Evolutionary conservation across 2,888 invertebrate genomes (phyloP).

Genomic region (Uropetala carovei): DNA sequence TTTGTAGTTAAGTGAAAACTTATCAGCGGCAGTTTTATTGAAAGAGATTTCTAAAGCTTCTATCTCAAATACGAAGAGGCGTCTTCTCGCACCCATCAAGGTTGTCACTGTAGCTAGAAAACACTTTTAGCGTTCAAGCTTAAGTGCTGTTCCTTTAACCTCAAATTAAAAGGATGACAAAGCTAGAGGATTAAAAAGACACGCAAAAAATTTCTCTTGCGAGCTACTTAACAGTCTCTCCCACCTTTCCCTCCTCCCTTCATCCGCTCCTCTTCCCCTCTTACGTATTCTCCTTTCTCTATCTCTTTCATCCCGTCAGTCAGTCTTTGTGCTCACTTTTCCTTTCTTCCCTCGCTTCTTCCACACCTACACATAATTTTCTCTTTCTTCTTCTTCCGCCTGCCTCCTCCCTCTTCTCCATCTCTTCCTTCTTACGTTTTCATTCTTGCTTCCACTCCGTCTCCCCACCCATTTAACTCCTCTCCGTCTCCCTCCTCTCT

Average conservation of each 20-base stretch:
- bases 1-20: too few species aligned
- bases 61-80: too few species aligned
- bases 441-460: neutral
- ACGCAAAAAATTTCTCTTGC: too few species aligned
- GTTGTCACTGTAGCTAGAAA: neutral
- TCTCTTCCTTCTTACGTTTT: neutral
- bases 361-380: neutral
- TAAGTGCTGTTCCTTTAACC: neutral
- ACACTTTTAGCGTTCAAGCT: neutral
- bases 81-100: neutral
- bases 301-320: too few species aligned
- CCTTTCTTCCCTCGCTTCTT: neutral
- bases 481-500: too few species aligned
- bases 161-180: neutral
- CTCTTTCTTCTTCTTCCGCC: neutral
- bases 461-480: neutral
- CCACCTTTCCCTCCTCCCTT: neutral
- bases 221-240: neutral
- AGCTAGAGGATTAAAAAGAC: neutral
- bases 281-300: neutral
- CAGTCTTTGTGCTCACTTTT: too few species aligned
- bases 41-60: too few species aligned
- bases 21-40: too few species aligned
- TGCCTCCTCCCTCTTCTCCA: neutral
- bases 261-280: neutral